Evolutionary conservation across 2,797 vertebrate genomes (phyloP).

Genomic region (Cheirogaleus major): DNA sequence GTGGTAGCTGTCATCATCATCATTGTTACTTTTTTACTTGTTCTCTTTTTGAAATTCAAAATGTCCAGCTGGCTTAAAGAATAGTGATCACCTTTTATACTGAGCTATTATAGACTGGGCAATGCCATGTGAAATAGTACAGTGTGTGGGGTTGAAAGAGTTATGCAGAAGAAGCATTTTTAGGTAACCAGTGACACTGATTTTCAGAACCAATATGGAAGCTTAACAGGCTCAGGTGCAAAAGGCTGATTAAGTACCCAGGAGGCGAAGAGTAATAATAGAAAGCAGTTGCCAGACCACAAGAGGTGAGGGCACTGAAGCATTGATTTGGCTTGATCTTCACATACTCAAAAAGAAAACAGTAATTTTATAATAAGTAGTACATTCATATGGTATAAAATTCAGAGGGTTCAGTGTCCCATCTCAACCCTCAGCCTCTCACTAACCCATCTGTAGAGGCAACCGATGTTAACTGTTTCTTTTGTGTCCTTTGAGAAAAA

Average conservation of each 20-base stretch:
- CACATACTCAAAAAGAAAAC: background rate
- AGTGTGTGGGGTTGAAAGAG: background rate
- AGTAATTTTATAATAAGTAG: background rate
- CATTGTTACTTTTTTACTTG: background rate
- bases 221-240: background rate
- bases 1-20: background rate
- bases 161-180: slow-evolving; percentile 22
- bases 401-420: background rate
- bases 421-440: background rate
- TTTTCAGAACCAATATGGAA: background rate
- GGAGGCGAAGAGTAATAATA: background rate
- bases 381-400: background rate
- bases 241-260: background rate
- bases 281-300: background rate
- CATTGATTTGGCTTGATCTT: slow-evolving; percentile 1
- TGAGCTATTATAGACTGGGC: background rate
- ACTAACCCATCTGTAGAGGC: background rate
- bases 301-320: background rate
- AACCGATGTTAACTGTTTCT: background rate
- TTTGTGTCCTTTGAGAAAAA: slow-evolving; percentile 20
- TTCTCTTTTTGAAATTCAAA: slow-evolving; percentile 41
- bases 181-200: background rate
- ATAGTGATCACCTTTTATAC: background rate
- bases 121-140: background rate
- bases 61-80: background rate